Base-by-base conservation (phyloP, 1,140 invertebrate genomes). In the Drosophila lacertosa region DNA sequence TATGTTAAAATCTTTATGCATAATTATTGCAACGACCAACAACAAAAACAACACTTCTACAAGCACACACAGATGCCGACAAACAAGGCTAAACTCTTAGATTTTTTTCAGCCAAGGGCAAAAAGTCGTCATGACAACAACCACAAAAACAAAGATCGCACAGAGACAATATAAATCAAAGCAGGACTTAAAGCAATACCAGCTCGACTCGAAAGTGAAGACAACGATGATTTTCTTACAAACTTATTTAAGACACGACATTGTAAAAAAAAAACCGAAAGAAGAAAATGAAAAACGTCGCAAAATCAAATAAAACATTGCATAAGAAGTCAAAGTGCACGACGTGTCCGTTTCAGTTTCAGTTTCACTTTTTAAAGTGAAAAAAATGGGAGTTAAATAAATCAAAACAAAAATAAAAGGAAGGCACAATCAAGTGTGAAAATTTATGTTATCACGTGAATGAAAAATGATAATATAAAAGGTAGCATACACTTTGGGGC, bases 171-270 rank as follows among this genome's bases (percentile, higher is more conserved):
- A 54, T 54, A 54, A 54, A 40, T 54, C 51, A 54, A 40, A 24
- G 18, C 35, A 54, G 37, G 13, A 54, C 35, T 40, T 40, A 40
- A 40, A 54, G 35, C 35, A 39, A 22, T 35, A n/a, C n/a, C n/a
- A n/a, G n/a, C n/a, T n/a, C n/a, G n/a, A n/a, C n/a, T n/a, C n/a
- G n/a, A 26, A 35, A 26, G 48, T 39, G 51, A 26, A 37, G 51
- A 39, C 51, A 40, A 35, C 18, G 35, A 40, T 20, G 18, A 42
- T 45, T 45, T 22, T 29, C 40, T 47, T 40, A 45, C 15, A 45
- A 59, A 59, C 29, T 33, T 59, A 59, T 59, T 59, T 59, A 59
- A 59, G 48, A 51, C 16, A 16, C 20, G 18, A 42, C 47, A 50
- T n/a, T 40, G 15, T 7, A 16, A 13, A 18, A 51, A 32, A n/a